These are phyloP conservation scores for Amiota communis DNA, from an alignment of 2,888 invertebrate genomes.

Conservation along the genomic window DNA sequence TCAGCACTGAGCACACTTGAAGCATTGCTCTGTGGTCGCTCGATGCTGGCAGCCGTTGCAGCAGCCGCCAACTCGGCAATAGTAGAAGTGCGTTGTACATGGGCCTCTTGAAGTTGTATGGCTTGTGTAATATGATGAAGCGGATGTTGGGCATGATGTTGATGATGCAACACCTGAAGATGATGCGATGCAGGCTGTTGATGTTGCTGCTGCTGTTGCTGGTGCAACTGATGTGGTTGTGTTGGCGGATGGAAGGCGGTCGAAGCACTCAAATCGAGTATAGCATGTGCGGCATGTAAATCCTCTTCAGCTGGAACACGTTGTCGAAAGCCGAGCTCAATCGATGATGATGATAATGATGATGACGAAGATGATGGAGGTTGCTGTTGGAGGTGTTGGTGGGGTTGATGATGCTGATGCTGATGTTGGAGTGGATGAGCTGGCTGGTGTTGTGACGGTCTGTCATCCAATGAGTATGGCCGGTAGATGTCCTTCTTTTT, in stretches of 20 bases:
- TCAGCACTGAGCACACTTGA: constrained; percentile 65
- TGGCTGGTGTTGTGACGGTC: constrained; percentile 69
- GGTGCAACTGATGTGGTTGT: constrained; percentile 74
- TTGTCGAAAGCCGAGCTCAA: constrained; percentile 58
- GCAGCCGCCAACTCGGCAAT: constrained; percentile 67
- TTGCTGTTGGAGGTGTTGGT: background rate
- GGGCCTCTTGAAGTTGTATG: constrained; percentile 51
- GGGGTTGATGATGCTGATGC: background rate
- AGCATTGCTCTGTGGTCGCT: constrained; percentile 68
- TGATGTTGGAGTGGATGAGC: background rate
- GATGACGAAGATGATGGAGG: background rate
- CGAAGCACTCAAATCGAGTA: constrained; percentile 90
- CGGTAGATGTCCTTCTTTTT: constrained; percentile 94
- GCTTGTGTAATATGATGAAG: constrained; percentile 58
- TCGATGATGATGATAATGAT: too few relatives aligned
- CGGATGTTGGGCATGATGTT: constrained; percentile 55
- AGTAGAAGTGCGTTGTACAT: constrained; percentile 57
- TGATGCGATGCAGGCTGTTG: constrained; percentile 49
- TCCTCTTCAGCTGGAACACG: constrained; percentile 85
- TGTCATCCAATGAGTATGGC: constrained; percentile 86
- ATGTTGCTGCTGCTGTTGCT: constrained; percentile 56
- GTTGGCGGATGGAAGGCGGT: constrained; percentile 81
- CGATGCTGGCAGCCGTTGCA: constrained; percentile 66
- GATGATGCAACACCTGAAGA: constrained; percentile 60
- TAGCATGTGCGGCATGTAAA: constrained; percentile 89